Evolutionary conservation across 2,797 vertebrate species (phyloP).

Genomic region (Lepidocolaptes lacrymiger): DNA sequence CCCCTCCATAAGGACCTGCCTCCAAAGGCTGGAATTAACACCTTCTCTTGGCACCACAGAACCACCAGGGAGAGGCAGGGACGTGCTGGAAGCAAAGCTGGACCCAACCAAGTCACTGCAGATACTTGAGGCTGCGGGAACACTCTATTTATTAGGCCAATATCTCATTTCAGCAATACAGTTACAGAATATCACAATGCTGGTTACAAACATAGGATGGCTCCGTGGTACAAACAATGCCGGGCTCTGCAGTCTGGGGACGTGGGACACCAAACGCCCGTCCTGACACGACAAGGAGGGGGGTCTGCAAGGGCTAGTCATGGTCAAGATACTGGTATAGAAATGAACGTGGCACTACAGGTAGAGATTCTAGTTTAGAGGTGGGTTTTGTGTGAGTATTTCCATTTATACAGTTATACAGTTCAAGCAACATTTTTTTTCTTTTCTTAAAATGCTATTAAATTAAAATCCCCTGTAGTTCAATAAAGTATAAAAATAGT

Average conservation of each 20-base stretch:
- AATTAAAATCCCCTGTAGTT: slow-evolving; percentile 80
- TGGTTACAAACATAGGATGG: slow-evolving; percentile 87
- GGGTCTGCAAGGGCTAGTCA: slow-evolving; percentile 51
- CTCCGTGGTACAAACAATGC: slow-evolving; percentile 80
- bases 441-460: slow-evolving; percentile 64
- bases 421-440: slow-evolving; percentile 67
- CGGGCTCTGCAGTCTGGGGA: slow-evolving; percentile 73
- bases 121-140: slow-evolving; percentile 68
- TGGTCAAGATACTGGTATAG: slow-evolving; percentile 69
- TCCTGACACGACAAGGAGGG: slow-evolving; percentile 72
- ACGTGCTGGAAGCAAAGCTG: not conserved
- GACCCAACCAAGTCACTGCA: slow-evolving; percentile 14
- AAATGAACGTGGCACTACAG: slow-evolving; percentile 81
- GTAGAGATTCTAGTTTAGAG: slow-evolving; percentile 60
- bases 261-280: slow-evolving; percentile 63
- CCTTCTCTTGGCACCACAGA: not conserved
- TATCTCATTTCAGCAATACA: slow-evolving; percentile 83
- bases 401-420: slow-evolving; percentile 69
- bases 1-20: not conserved
- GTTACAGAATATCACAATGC: slow-evolving; percentile 88
- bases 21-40: not conserved
- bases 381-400: slow-evolving; percentile 25
- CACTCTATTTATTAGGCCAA: slow-evolving; percentile 85
- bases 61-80: fast-evolving
- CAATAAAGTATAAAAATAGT: slow-evolving; percentile 84